Conservation (phyloP, 1,140 invertebrate genomes). For the Vanessa tameamea region DNA sequence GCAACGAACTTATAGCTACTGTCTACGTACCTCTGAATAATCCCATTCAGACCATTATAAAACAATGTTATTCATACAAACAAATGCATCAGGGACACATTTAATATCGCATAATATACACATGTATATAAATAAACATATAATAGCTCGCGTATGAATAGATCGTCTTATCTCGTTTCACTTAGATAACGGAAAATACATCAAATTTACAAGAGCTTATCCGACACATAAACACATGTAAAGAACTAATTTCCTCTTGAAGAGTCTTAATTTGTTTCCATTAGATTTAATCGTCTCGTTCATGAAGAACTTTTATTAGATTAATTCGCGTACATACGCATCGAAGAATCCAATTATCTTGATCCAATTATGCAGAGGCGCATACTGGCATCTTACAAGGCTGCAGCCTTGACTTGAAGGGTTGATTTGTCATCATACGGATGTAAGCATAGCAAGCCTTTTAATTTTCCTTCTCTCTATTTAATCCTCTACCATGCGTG, state of each 20-base stretch:
- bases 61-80: no score
- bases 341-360: slow-evolving; percentile 42
- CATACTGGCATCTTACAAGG: slow-evolving; percentile 41
- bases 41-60: no score
- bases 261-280: slow-evolving; percentile 1
- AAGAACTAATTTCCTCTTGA: background rate
- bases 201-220: no score
- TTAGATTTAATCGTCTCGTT: slow-evolving; percentile 19
- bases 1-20: no score
- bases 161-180: no score
- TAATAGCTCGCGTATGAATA: no score
- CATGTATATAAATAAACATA: no score
- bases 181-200: no score
- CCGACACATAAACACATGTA: no score
- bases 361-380: slow-evolving; percentile 43
- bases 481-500: background rate
- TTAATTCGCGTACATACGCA: slow-evolving; percentile 39
- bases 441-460: background rate
- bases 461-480: background rate
- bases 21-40: no score
- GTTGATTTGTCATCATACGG: slow-evolving; percentile 20
- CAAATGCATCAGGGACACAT: no score
- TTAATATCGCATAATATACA: no score
- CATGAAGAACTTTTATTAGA: slow-evolving; percentile 40
- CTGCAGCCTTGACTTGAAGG: slow-evolving; percentile 43